Base-by-base conservation (phyloP, 30 jellyfish, hydroid and myxozoan species). In the Aurelia coerulea region DNA sequence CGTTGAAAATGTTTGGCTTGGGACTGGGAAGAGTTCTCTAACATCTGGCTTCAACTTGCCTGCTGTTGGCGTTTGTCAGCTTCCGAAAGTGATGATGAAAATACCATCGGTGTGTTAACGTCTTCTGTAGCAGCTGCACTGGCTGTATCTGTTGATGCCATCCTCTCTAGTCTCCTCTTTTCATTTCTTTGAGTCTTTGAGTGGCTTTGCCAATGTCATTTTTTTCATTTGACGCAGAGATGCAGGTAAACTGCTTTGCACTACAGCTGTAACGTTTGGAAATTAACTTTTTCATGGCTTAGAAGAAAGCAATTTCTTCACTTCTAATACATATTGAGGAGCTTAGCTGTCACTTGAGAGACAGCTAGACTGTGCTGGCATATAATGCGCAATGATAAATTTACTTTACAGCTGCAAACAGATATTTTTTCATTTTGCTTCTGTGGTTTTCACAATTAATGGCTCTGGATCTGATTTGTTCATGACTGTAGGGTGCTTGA, bases 351-450 rank as follows among this genome's bases (percentile, higher is more conserved):
- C 23, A 35, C 10, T 14, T 67, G 78, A 23, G 78, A 19, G 23
- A 67, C 56, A n/a, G 78, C 78, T 34, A 67, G 51, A n/a, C 78
- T 67, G 78, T 67, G 78, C 19, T 67, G 42, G 51, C 78, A 67
- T 13, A 67, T 67, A 31, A n/a, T 35, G 1, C 51, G 8, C 23
- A 67, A 16, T 16, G 78, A 67, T 67, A 59, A 19, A 23, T 15
- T 2, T 34, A 67, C 78, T 35, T 35, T 67, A 12, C 78, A 67
- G 23, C 17, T 67, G 51, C 78, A 67, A 60, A 60, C 69, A 10
- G 1, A 60, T 16, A 60, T n/a, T 32, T 60, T 60, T 23, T 60
- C 11, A 23, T 60, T 60, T n/a, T 16, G 4, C 69, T 60, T 60
- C 35, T 60, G 69, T 67, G 50, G 78, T 10, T 15, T 67, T 23